Conservation (phyloP, 2,888 invertebrate genomes). For the Nymphalis c-album region DNA sequence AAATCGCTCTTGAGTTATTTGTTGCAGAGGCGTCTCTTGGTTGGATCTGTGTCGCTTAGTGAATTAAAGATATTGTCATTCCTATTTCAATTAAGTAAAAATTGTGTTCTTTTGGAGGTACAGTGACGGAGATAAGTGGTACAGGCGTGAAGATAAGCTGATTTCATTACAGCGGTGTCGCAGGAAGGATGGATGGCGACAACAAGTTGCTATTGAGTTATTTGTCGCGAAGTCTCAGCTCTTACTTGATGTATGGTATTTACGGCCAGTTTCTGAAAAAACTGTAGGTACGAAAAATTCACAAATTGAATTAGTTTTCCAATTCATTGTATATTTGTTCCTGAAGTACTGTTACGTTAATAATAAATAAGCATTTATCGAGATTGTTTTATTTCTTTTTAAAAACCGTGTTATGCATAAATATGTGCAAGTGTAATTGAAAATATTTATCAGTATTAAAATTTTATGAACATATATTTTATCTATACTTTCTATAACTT, state of each 20-base stretch:
- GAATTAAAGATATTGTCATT: slow-evolving; percentile 17
- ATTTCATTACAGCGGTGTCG: slow-evolving; percentile 71
- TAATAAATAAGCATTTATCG: too few species aligned
- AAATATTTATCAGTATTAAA: too few species aligned
- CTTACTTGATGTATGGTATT: too few species aligned
- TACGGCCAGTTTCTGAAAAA: too few species aligned
- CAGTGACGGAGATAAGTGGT: slow-evolving; percentile 45
- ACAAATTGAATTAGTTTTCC: too few species aligned
- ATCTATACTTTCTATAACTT: too few species aligned
- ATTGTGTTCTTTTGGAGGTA: background rate
- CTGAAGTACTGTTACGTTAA: too few species aligned
- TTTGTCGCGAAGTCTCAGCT: slow-evolving; percentile 51
- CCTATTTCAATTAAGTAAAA: slow-evolving; percentile 1
- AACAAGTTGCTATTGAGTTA: slow-evolving; percentile 65
- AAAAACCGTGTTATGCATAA: background rate
- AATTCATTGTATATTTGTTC: too few species aligned
- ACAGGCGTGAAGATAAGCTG: slow-evolving; percentile 63
- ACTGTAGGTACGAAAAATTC: too few species aligned
- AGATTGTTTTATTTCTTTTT: too few species aligned
- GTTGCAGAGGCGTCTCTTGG: slow-evolving; percentile 46
- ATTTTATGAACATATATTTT: too few species aligned
- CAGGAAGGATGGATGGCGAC: slow-evolving; percentile 64
- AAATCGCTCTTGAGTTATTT: slow-evolving; percentile 66
- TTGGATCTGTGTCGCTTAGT: slow-evolving; percentile 13
- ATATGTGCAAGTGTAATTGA: background rate